A percentile compares a stretch with the other conserved stretches of the same genome.
These are phyloP conservation scores for Tenualosa ilisha DNA, from an alignment of 2,797 vertebrate genomes.

Conservation along the genomic window DNA sequence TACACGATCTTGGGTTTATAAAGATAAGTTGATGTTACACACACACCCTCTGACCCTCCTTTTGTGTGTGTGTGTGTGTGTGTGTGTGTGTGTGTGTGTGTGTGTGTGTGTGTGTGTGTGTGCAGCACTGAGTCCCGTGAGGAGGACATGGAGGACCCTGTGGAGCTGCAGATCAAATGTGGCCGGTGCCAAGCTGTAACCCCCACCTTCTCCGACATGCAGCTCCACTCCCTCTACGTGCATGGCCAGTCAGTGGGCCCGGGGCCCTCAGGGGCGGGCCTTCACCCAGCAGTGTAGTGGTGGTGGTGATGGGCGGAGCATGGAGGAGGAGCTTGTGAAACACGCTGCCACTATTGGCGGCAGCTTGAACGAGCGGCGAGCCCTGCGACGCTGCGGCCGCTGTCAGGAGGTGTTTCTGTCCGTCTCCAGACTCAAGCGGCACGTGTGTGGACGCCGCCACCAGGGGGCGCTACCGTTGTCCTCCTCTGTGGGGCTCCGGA, in stretches of 20 bases:
- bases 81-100: conserved; percentile 8
- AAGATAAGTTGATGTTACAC: neutral
- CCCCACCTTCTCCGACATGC: conserved; percentile 92
- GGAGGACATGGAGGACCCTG: conserved; percentile 74
- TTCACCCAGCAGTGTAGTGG: neutral
- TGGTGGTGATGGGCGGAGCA: conserved; percentile 59
- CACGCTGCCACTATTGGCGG: conserved; percentile 78
- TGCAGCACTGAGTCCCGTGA: conserved; percentile 64
- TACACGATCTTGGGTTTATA: too few species aligned
- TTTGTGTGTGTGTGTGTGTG: neutral
- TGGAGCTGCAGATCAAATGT: conserved; percentile 90
- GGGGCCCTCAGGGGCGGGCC: conserved; percentile 65
- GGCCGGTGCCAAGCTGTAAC: conserved; percentile 87
- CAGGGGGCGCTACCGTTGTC: conserved; percentile 36
- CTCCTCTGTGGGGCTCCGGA: conserved; percentile 55
- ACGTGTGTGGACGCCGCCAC: conserved; percentile 67
- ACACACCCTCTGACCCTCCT: neutral
- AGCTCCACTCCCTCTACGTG: conserved; percentile 85
- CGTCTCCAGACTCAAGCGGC: conserved; percentile 76
- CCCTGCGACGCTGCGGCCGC: conserved; percentile 65
- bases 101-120: neutral
- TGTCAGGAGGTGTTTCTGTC: conserved; percentile 72
- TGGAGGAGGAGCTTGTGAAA: conserved; percentile 78
- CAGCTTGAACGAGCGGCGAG: conserved; percentile 75
- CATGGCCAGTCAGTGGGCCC: conserved; percentile 86